phyloP scores from a whole-genome alignment of 92 coral and sea anemone species.

The Epizoanthus ramosus region DNA sequence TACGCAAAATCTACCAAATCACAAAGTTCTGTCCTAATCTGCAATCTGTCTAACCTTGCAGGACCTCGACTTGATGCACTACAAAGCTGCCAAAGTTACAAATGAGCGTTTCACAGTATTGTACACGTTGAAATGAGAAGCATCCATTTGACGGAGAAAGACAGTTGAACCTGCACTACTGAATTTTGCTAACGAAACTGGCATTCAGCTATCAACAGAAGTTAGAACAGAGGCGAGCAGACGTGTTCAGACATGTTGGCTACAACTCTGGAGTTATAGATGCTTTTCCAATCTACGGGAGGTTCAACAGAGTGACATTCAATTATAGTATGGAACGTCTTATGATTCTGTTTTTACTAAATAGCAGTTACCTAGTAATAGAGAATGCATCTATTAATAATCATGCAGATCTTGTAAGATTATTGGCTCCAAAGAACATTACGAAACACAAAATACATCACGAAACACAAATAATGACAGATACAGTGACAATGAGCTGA shows the following conservation, averaged over 20 bases:
- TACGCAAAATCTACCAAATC: constrained; percentile 28
- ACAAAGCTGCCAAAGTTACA: constrained; percentile 56
- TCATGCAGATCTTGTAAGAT: constrained; percentile 21
- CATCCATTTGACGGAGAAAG: constrained; percentile 45
- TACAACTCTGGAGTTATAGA: constrained; percentile 46
- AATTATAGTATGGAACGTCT: not conserved
- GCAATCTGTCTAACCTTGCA: constrained; percentile 40
- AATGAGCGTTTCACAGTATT: constrained; percentile 54
- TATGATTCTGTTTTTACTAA: constrained; percentile 28
- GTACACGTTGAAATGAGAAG: constrained; percentile 48
- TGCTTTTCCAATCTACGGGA: constrained; percentile 45
- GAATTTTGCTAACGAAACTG: constrained; percentile 50
- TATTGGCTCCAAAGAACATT: constrained; percentile 43
- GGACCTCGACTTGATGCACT: constrained; percentile 41
- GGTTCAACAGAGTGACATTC: not conserved
- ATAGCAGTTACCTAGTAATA: constrained; percentile 46
- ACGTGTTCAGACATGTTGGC: too few species aligned
- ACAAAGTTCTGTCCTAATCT: constrained; percentile 50
- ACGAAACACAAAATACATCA: too few species aligned
- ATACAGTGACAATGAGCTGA: constrained; percentile 38
- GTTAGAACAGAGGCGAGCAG: too few species aligned
- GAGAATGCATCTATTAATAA: constrained; percentile 55
- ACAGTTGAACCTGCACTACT: constrained; percentile 50
- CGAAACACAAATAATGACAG: constrained; percentile 52
- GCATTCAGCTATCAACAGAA: constrained; percentile 34